Evolutionary conservation across 1,140 invertebrate genomes (phyloP), one percentile per base, ranked within the genome.

Genomic region (Drosophila pectinifera): DNA sequence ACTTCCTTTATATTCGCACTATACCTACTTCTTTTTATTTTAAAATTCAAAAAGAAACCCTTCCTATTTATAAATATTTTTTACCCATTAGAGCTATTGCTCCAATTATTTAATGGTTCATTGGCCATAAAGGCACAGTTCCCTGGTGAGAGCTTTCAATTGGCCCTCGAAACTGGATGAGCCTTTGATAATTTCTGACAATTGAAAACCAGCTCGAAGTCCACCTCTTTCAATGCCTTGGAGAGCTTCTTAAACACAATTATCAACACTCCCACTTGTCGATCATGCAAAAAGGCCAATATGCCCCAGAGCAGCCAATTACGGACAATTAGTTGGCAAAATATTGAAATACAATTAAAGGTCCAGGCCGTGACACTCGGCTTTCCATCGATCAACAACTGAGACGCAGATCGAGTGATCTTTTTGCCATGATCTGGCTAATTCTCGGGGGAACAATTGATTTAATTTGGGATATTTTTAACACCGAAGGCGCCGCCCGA

Each of bases 281-380:
- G 67, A 88, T 86, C 83, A 79, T 79, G 73, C 83, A 86, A 48
- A 83, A 34, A 39, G 62, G 55, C 49, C 61, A 86, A 58, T 78
- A 39, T 65, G 56, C 45, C 77, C 59, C 73, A 49, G 38, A 65
- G 79, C 74, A 43, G 11, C 64, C 70, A 86, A 86, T 86, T 86
- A 86, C 64, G 59, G 45, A 86, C 75, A 88, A 70, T 86, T 86
- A 86, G 75, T 86, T 83, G 83, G 83, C 83, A 88, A 79, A 86
- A 86, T 88, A 79, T 75, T 78, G 53, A 85, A 72, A 68, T 42
- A 51, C 22, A 74, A 68, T 64, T 43, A 81, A 65, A 75, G 59
- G 83, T 61, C 83, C 83, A 83, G 67, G 46, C 81, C 38, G 54
- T 79, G 83, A 76, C 75, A 88, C 70, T 88, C 39, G 46, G 46